phyloP scores from a whole-genome alignment of 2,797 vertebrate species.

The Agapornis canus region DNA sequence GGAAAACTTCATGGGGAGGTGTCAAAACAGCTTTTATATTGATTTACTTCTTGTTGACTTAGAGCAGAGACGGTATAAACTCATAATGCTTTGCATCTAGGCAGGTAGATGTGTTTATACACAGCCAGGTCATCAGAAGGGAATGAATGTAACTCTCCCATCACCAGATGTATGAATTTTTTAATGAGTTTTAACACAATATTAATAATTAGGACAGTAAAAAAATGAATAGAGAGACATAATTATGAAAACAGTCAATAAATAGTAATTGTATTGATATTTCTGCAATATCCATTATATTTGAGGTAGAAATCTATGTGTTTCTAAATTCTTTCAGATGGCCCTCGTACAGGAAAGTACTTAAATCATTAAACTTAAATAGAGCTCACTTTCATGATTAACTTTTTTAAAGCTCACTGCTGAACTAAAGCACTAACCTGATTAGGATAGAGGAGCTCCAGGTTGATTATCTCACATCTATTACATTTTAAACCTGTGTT shows the following conservation, averaged over 20 bases:
- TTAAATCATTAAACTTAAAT: neutral
- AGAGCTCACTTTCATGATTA: neutral
- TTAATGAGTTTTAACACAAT: neutral
- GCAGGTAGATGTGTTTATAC: constrained; percentile 5
- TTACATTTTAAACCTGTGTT: neutral
- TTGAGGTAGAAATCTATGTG: neutral
- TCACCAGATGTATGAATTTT: neutral
- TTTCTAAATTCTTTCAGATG: neutral
- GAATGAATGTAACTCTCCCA: neutral
- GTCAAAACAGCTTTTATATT: constrained; percentile 36
- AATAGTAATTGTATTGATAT: neutral
- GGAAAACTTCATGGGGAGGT: constrained; percentile 33
- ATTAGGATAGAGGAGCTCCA: neutral
- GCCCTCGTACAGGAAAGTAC: neutral
- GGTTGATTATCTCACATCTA: neutral
- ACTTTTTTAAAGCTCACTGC: neutral
- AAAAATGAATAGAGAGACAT: neutral
- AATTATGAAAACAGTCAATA: neutral
- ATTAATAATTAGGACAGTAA: neutral
- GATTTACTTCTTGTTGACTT: constrained; percentile 51
- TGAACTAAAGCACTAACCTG: neutral
- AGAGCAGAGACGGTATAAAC: neutral
- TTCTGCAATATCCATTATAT: neutral
- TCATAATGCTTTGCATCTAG: neutral
- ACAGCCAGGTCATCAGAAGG: neutral